These are phyloP conservation scores for Leuciscus waleckii DNA, from an alignment of 2,797 vertebrate genomes.

Conservation along the genomic window DNA sequence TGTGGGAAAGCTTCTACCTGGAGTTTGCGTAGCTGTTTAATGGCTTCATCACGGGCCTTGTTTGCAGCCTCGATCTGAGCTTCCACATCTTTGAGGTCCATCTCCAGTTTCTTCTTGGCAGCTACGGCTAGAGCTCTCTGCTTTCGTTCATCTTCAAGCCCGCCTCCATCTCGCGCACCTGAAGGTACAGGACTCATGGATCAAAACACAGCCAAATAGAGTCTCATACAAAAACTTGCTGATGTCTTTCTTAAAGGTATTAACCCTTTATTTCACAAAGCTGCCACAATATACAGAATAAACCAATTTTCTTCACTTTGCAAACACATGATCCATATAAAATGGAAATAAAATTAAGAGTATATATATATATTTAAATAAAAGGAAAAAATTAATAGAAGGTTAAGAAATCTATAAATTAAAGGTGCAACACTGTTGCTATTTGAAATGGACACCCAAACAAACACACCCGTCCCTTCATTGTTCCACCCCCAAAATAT, in stretches of 20 bases:
- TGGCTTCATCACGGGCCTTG: conserved; percentile 96
- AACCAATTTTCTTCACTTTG: neutral
- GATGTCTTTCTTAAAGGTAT: neutral
- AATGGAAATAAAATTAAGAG: neutral
- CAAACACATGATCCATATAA: neutral
- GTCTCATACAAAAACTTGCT: neutral
- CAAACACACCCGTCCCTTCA: no score
- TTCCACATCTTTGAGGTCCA: conserved; percentile 95
- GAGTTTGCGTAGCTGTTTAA: conserved; percentile 96
- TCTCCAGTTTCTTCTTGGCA: conserved; percentile 96
- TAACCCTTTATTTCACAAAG: neutral
- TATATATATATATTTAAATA: no score
- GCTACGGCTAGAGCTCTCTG: conserved; percentile 92
- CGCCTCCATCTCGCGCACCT: conserved; percentile 96
- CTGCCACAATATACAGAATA: neutral
- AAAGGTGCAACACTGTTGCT: no score
- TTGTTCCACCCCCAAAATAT: neutral
- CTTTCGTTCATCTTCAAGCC: conserved; percentile 96
- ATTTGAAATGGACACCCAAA: no score
- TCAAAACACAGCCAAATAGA: neutral
- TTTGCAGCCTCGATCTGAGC: conserved; percentile 94
- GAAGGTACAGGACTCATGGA: conserved; percentile 31
- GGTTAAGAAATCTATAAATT: no score
- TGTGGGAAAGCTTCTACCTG: conserved; percentile 80
- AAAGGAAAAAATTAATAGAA: no score